Evolutionary conservation across 2,113 vertebrate genomes (phyloP).

Genomic region (Xenopus borealis): DNA sequence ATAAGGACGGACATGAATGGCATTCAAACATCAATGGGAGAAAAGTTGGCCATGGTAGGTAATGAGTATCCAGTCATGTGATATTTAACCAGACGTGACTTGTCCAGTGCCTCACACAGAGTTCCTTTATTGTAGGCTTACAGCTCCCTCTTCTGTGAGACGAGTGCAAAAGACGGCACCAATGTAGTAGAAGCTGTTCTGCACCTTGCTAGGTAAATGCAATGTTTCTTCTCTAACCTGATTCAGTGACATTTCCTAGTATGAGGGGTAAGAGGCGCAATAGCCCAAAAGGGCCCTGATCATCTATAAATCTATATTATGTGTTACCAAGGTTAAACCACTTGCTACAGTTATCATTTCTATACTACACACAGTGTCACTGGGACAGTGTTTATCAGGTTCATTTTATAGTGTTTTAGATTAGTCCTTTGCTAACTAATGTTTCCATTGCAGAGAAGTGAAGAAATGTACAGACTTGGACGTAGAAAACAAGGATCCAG

Average conservation of each 20-base stretch:
- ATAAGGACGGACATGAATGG: slow-evolving; percentile 46
- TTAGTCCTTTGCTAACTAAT: too few relatives aligned
- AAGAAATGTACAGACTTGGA: slow-evolving; percentile 55
- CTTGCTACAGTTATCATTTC: too few relatives aligned
- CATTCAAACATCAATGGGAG: slow-evolving; percentile 54
- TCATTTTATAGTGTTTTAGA: too few relatives aligned
- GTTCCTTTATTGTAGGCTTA: slow-evolving; percentile 58
- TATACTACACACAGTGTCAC: too few relatives aligned
- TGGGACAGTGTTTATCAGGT: too few relatives aligned
- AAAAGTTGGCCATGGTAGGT: slow-evolving; percentile 65
- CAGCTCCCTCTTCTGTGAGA: slow-evolving; percentile 69
- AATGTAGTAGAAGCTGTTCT: slow-evolving; percentile 62
- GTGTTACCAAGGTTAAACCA: too few relatives aligned
- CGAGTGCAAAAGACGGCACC: slow-evolving; percentile 70
- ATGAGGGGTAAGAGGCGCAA: too few relatives aligned
- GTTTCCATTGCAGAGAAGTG: slow-evolving; percentile 52
- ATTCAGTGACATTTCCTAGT: too few relatives aligned
- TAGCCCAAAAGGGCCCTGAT: too few relatives aligned
- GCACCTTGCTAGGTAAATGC: slow-evolving; percentile 62
- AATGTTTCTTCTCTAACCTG: not conserved
- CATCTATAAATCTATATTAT: too few relatives aligned
- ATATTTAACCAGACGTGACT: not conserved
- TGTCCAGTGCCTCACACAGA: not conserved
- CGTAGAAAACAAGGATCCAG: slow-evolving; percentile 26
- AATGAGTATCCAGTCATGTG: too few relatives aligned